A percentile compares a stretch with the other conserved stretches of the same genome.
Evolutionary conservation across 1,140 invertebrate genomes (phyloP).

Genomic region (Cherax quadricarinatus): DNA sequence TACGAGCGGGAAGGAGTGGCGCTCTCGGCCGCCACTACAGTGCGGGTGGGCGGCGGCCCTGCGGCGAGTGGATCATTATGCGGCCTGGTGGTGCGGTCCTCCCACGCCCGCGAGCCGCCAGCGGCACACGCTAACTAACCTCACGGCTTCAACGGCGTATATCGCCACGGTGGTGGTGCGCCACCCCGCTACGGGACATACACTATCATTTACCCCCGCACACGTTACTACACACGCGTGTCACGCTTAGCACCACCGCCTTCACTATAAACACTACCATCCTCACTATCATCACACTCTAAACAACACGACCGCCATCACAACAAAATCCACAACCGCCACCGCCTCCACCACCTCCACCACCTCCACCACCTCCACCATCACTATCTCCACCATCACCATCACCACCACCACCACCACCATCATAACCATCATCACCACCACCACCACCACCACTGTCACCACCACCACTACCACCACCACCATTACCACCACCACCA

Average conservation of each 20-base stretch:
- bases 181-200: constrained; percentile 15
- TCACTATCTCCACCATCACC: not conserved
- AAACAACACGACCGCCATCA: not conserved
- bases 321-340: not conserved
- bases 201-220: constrained; percentile 26
- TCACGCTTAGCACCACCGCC: not conserved
- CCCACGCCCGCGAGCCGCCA: constrained; percentile 14
- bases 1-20: constrained; percentile 2
- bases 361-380: not conserved
- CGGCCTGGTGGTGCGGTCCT: constrained; percentile 33
- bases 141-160: constrained; percentile 38
- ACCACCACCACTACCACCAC: not conserved
- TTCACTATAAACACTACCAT: not conserved
- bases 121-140: constrained; percentile 18
- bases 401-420: too few species aligned
- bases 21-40: constrained; percentile 30
- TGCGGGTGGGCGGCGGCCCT: constrained; percentile 50
- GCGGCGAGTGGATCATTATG: not conserved
- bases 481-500: not conserved
- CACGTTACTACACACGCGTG: constrained; percentile 22
- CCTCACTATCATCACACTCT: not conserved
- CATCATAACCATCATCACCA: not conserved
- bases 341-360: not conserved
- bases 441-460: constrained; percentile 17
- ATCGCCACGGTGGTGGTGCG: constrained; percentile 50